A percentile compares a stretch with the other conserved stretches of the same genome.
These are phyloP conservation scores for Cheirogaleus major DNA, from an alignment of 2,797 vertebrate genomes.

Conservation along the genomic window DNA sequence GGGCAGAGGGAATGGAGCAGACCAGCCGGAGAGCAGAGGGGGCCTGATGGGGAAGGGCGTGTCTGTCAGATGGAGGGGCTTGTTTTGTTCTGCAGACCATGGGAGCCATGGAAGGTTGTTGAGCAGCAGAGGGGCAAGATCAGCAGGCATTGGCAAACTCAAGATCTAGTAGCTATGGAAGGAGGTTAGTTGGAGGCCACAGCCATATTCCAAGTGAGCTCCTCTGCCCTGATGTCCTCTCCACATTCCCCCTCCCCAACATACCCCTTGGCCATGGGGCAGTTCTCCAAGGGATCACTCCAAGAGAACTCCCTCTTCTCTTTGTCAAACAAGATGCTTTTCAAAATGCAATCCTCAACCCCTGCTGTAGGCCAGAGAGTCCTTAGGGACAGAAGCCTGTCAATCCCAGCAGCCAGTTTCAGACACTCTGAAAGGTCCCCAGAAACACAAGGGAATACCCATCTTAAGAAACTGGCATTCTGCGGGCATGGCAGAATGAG, in stretches of 20 bases:
- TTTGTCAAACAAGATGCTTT: neutral
- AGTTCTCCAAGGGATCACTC: neutral
- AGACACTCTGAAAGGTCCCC: neutral
- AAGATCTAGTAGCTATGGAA: neutral
- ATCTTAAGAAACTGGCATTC: neutral
- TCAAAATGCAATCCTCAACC: neutral
- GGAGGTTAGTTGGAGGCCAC: neutral
- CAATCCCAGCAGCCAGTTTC: neutral
- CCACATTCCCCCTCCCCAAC: neutral
- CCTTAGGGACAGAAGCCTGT: neutral
- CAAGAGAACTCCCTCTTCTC: neutral
- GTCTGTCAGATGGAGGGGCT: neutral
- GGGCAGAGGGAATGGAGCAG: neutral
- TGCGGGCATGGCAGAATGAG: neutral
- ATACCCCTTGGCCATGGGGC: neutral
- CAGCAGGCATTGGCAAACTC: neutral
- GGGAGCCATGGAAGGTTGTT: neutral
- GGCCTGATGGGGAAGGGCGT: neutral
- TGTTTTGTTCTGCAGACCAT: neutral
- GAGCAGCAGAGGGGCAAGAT: neutral
- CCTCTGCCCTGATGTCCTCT: neutral
- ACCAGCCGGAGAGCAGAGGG: neutral
- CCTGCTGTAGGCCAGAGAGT: neutral
- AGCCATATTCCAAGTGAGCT: neutral
- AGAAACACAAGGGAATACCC: neutral